These are phyloP conservation scores for Anas platyrhynchos DNA, from an alignment of 2,113 vertebrate genomes.

Conservation along the genomic window DNA sequence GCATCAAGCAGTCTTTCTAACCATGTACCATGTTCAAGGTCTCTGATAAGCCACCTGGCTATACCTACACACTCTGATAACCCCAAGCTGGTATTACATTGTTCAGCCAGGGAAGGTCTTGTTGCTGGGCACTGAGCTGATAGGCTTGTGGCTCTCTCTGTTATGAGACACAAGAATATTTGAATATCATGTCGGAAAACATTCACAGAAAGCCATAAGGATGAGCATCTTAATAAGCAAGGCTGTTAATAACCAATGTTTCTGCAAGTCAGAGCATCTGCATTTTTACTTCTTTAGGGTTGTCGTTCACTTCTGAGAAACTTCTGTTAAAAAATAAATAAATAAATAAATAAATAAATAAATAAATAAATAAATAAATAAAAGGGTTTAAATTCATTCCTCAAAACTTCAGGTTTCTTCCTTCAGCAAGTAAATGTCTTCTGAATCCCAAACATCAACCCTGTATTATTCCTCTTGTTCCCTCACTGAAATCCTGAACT, in stretches of 20 bases:
- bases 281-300: neutral
- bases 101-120: conserved; percentile 57
- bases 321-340: neutral
- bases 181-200: neutral
- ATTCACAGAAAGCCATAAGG: neutral
- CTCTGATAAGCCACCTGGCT: conserved; percentile 70
- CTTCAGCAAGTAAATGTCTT: neutral
- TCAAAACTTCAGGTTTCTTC: neutral
- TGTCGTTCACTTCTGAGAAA: neutral
- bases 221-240: neutral
- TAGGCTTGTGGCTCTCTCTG: neutral
- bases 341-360: too few relatives aligned
- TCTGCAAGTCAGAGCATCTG: neutral
- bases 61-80: conserved; percentile 39
- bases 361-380: neutral
- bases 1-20: conserved; percentile 43
- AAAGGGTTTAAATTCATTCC: neutral
- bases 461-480: neutral
- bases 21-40: conserved; percentile 66
- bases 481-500: neutral
- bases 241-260: neutral
- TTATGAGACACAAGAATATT: neutral
- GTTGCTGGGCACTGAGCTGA: conserved; percentile 38
- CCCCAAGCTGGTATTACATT: conserved; percentile 68
- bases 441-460: neutral